Evolutionary conservation across 1,140 invertebrate genomes (phyloP).

Genomic region (Halyomorpha halys): DNA sequence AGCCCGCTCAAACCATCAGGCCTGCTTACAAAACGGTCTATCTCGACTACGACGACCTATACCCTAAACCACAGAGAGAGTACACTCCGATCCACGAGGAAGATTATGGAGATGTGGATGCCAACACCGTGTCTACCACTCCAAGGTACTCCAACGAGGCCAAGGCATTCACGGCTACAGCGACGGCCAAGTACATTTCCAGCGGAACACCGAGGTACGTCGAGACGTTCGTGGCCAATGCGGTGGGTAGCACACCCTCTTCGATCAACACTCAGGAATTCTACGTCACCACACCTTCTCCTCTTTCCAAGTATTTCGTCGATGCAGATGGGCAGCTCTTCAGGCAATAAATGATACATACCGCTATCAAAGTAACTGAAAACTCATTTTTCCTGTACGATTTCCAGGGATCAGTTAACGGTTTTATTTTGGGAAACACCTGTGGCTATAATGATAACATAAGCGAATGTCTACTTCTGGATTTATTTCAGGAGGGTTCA

Average conservation of each 20-base stretch:
- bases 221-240: not conserved
- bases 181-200: not conserved
- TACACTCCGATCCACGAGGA: constrained; percentile 1
- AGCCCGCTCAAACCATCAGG: not conserved
- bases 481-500: too few species aligned
- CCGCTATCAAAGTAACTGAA: not conserved
- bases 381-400: too few species aligned
- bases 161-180: not conserved
- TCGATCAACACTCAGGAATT: not conserved
- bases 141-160: constrained; percentile 3
- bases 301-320: not conserved
- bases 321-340: not conserved
- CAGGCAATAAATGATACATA: not conserved
- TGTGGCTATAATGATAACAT: too few species aligned
- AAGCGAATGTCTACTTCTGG: too few species aligned
- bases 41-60: not conserved
- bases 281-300: constrained; percentile 2
- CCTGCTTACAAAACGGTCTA: not conserved
- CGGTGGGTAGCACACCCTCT: not conserved
- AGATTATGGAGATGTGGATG: not conserved
- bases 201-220: not conserved
- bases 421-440: too few species aligned
- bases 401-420: too few species aligned
- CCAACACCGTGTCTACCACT: not conserved
- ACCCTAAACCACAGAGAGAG: not conserved